phyloP scores from a whole-genome alignment of 2,888 invertebrate genomes.

The Hofmannophila pseudospretella region DNA sequence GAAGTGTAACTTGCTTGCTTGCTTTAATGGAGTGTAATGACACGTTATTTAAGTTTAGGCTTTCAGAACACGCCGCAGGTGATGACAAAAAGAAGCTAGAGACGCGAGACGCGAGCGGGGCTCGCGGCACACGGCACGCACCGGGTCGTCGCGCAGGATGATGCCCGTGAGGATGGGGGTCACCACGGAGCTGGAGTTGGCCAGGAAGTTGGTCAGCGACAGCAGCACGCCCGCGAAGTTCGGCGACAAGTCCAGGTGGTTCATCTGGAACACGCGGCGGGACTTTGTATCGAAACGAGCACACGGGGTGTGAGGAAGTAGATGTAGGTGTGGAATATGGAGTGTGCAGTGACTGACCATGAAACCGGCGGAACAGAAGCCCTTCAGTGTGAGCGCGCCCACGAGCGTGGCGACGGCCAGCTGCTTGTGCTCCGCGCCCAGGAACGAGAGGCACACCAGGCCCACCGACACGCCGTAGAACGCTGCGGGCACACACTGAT shows the following conservation, averaged over 20 bases:
- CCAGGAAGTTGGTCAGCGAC: constrained; percentile 86
- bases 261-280: constrained; percentile 62
- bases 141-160: constrained; percentile 80
- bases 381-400: constrained; percentile 79
- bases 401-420: constrained; percentile 80
- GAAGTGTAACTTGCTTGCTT: background rate
- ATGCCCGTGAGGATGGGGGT: constrained; percentile 84
- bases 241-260: constrained; percentile 89
- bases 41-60: too few species aligned
- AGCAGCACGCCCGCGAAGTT: constrained; percentile 88
- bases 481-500: constrained; percentile 41
- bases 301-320: too few species aligned
- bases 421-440: constrained; percentile 41
- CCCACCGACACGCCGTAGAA: constrained; percentile 80
- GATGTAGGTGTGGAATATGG: background rate
- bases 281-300: too few species aligned
- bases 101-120: too few species aligned
- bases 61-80: too few species aligned
- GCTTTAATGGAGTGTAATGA: too few species aligned
- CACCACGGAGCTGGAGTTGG: constrained; percentile 83
- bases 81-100: too few species aligned
- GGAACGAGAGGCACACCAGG: constrained; percentile 77
- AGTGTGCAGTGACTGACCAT: constrained; percentile 56
- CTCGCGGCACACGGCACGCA: too few species aligned
- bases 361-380: constrained; percentile 83